Base-by-base conservation (phyloP, 1,140 invertebrate species). In the Bradynema listronoti region DNA sequence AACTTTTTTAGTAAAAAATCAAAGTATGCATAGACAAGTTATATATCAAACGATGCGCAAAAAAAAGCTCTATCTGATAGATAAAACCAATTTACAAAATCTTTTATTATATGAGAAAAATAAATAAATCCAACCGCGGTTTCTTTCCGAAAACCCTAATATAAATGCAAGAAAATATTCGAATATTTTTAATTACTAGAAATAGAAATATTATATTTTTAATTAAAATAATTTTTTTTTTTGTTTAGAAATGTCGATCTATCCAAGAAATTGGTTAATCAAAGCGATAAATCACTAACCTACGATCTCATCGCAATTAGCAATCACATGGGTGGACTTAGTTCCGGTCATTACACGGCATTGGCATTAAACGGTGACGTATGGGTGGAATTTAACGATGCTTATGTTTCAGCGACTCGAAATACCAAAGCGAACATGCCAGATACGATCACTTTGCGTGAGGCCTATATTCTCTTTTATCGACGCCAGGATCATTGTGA, bases 321-420 rank as follows among this genome's bases (percentile, higher is more conserved):
- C 16, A 84, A 85, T 70, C 84, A 85, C 65, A 82, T 79, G 65
- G 84, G 84, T 54, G 82, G 82, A 3, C 27, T 19, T 50, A n/a
- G 27, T 50, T 65, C 69, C 7, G 73, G 75, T 7, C 75, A 76
- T 58, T 78, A 78, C 51, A 78, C 73, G 2, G 73, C 73, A 0
- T 57, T 32, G 25, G 75, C 59, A 0, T 51, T 63, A n/a, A 75
- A 72, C 41, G 56, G 25, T 19, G 82, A 83, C 1, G 83, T 79
- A n/a, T 85, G 84, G 84, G 82, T 82, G 70, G 80, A 81, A 55
- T 85, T 84, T 79, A 84, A 85, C 76, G 84, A 85, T 66, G 81
- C 80, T 14, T 79, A 70, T 63, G 83, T 83, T 4, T 61, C 61
- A 14, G 22, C 27, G 34, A 32, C 47, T 3, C 34, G 34, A 16